These are phyloP conservation scores for Belonocnema kinseyi DNA, from an alignment of 1,140 invertebrate species.

Conservation along the genomic window DNA sequence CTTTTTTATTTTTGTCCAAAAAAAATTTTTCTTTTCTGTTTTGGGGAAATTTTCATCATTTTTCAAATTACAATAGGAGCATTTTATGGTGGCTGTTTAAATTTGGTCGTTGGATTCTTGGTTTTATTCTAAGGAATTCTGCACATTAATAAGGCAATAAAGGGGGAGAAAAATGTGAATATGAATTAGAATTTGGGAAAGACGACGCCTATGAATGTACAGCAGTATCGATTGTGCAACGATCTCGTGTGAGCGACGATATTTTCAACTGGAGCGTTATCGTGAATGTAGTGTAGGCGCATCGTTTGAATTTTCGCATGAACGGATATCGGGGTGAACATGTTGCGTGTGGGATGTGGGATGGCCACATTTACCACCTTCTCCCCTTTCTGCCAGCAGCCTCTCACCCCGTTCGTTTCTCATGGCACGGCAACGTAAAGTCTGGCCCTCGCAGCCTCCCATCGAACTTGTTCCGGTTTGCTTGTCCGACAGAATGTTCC, in stretches of 20 bases:
- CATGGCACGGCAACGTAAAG: neutral
- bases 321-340: conserved; percentile 58
- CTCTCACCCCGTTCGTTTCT: conserved; percentile 15
- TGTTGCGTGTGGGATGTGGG: conserved; percentile 41
- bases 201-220: conserved; percentile 21
- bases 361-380: conserved; percentile 42
- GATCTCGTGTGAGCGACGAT: conserved; percentile 27
- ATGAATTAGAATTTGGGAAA: neutral
- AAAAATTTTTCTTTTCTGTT: no score
- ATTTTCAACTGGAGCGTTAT: conserved; percentile 47
- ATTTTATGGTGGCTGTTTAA: no score
- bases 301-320: conserved; percentile 67
- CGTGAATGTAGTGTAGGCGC: conserved; percentile 54
- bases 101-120: no score
- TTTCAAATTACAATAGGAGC: no score
- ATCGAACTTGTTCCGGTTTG: conserved; percentile 20
- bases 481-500: conserved; percentile 13
- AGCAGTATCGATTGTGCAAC: conserved; percentile 21
- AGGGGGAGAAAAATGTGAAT: neutral
- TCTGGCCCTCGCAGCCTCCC: neutral
- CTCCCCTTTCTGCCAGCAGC: conserved; percentile 29
- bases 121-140: no score
- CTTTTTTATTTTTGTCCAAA: no score
- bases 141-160: no score
- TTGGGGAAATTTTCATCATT: no score